phyloP scores from a whole-genome alignment of 2,797 vertebrate species.

The Lithobates sylvaticus region DNA sequence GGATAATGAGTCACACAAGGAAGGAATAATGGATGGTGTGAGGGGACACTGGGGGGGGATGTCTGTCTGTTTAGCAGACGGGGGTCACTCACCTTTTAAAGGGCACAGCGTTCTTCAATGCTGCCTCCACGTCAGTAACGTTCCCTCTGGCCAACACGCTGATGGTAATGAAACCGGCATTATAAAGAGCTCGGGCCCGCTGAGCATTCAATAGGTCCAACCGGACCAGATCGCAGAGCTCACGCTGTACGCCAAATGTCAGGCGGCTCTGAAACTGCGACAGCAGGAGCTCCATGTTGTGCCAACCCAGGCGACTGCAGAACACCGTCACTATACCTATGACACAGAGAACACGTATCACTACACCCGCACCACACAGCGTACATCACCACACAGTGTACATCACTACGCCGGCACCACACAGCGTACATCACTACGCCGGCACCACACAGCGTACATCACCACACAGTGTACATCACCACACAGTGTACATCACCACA shows the following conservation, averaged over 20 bases:
- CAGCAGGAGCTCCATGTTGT: conserved; percentile 93
- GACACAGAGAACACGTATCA: conserved; percentile 59
- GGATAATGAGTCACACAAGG: no score
- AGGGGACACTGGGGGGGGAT: no score
- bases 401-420: no score
- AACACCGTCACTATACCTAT: conserved; percentile 96
- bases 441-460: no score
- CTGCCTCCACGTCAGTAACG: conserved; percentile 82
- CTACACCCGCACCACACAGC: no score
- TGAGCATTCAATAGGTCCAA: conserved; percentile 91
- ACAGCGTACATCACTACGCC: no score
- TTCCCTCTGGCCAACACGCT: conserved; percentile 88
- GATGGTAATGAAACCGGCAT: conserved; percentile 87
- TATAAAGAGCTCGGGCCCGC: conserved; percentile 86
- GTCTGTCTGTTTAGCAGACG: not conserved
- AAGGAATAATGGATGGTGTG: no score
- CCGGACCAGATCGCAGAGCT: conserved; percentile 92
- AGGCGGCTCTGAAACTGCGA: conserved; percentile 96
- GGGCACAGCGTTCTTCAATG: conserved; percentile 87
- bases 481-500: no score
- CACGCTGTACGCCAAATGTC: conserved; percentile 94
- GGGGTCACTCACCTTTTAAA: conserved; percentile 89
- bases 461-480: no score
- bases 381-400: no score
- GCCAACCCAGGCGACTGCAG: conserved; percentile 94